These are phyloP conservation scores for Oenanthe melanoleuca DNA, from an alignment of 2,113 vertebrate species.

Conservation along the genomic window DNA sequence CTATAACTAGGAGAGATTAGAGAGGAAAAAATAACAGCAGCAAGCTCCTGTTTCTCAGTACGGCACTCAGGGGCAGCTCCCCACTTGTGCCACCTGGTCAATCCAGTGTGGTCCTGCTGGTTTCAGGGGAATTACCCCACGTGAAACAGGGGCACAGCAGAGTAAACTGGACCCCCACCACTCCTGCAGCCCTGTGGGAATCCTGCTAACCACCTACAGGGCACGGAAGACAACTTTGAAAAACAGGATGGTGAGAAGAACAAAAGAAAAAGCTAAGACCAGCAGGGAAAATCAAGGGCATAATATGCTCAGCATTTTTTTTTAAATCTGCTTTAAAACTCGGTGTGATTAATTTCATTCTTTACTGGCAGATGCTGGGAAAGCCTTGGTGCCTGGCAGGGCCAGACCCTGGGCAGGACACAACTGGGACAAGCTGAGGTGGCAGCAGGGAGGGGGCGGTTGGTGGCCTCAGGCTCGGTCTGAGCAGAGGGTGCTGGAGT, in stretches of 20 bases:
- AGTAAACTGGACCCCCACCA: background rate
- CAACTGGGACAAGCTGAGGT: background rate
- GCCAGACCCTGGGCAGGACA: background rate
- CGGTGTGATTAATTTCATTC: background rate
- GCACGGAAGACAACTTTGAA: background rate
- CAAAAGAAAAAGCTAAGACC: background rate
- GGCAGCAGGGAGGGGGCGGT: background rate
- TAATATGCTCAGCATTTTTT: background rate
- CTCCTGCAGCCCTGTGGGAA: background rate
- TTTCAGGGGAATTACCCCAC: background rate
- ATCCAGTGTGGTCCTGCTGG: background rate
- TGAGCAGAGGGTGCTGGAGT: background rate
- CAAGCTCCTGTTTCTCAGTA: background rate
- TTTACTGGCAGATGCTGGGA: background rate
- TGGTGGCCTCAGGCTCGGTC: background rate
- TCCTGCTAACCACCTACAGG: background rate
- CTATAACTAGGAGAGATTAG: constrained; percentile 1
- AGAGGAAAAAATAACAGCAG: background rate
- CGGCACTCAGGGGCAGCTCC: background rate
- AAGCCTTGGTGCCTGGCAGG: background rate
- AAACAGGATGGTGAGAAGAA: background rate
- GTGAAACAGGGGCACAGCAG: accelerated
- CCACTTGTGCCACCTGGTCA: accelerated
- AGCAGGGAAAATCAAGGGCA: background rate
- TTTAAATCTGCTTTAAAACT: background rate